A percentile compares a stretch with the other conserved stretches of the same genome.
Conservation (phyloP, 2,797 vertebrate genomes). For the Alcedo quadribrachys region DNA sequence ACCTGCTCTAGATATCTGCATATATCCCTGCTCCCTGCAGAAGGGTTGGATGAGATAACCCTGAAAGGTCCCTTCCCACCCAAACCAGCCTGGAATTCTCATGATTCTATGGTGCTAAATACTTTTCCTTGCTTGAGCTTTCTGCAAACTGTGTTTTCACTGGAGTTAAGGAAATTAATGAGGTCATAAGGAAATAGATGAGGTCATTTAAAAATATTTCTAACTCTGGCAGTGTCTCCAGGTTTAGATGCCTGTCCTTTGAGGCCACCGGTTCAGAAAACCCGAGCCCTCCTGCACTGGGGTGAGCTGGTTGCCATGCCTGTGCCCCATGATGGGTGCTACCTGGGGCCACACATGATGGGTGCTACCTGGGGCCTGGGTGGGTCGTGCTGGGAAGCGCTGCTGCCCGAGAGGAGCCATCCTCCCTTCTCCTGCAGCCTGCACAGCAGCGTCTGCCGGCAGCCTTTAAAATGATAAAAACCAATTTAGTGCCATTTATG, state of each 20-base stretch:
- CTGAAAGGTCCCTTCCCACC: neutral
- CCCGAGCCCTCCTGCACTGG: fast-evolving
- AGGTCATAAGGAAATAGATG: neutral
- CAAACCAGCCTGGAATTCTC: neutral
- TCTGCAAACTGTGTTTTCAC: neutral
- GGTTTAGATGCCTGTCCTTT: neutral
- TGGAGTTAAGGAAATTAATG: neutral
- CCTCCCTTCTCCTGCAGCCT: neutral
- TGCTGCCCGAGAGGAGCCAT: neutral
- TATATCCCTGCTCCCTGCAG: neutral
- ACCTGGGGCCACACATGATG: neutral
- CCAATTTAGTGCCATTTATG: neutral
- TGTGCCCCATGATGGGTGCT: neutral
- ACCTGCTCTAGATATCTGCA: neutral
- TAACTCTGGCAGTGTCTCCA: neutral
- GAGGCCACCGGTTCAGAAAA: neutral
- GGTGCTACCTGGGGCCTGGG: neutral
- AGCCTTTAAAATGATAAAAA: neutral
- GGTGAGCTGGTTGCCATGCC: neutral
- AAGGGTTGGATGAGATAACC: neutral
- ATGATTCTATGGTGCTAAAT: neutral
- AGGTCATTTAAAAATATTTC: neutral
- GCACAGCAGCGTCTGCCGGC: neutral
- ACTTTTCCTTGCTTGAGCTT: neutral
- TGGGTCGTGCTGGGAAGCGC: neutral